Conservation (phyloP, 2,888 invertebrate genomes). For the Hydroisotoma schaefferi region DNA sequence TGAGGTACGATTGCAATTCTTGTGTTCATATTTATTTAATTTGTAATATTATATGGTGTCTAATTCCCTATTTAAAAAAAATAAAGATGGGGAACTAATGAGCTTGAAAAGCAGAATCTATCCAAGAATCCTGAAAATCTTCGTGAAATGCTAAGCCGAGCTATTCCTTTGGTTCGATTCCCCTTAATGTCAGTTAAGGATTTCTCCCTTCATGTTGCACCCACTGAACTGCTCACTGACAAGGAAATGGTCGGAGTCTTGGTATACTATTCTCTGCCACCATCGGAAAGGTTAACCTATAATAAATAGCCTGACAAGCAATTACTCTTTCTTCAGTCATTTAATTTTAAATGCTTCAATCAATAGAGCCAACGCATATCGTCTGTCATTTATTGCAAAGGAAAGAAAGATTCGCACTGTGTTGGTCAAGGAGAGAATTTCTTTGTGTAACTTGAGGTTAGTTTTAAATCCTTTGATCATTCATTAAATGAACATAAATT, state of each 20-base stretch:
- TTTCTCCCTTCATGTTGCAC: constrained; percentile 40
- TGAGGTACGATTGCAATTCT: constrained; percentile 18
- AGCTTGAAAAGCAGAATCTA: constrained; percentile 33
- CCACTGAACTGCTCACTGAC: constrained; percentile 37
- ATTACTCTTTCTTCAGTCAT: background rate
- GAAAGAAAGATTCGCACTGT: constrained; percentile 35
- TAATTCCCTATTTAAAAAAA: too few species aligned
- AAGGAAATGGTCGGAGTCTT: constrained; percentile 45
- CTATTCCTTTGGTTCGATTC: constrained; percentile 34
- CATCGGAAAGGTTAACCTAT: constrained; percentile 35
- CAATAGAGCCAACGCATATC: constrained; percentile 37
- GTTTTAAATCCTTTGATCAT: constrained; percentile 2
- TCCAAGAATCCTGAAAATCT: constrained; percentile 37
- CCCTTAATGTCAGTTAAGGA: constrained; percentile 44
- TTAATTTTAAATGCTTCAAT: background rate
- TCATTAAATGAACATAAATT: constrained; percentile 1
- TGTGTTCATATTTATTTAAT: background rate
- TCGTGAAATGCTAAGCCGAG: constrained; percentile 27
- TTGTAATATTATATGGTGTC: background rate
- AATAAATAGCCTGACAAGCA: background rate
- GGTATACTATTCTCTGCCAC: constrained; percentile 40
- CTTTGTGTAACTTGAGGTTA: constrained; percentile 43
- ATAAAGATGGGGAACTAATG: constrained; percentile 34
- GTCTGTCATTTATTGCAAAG: constrained; percentile 34
- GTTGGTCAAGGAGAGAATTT: constrained; percentile 31